Conservation (phyloP, 2,797 vertebrate genomes). For the Crocodylus rhombifer region DNA sequence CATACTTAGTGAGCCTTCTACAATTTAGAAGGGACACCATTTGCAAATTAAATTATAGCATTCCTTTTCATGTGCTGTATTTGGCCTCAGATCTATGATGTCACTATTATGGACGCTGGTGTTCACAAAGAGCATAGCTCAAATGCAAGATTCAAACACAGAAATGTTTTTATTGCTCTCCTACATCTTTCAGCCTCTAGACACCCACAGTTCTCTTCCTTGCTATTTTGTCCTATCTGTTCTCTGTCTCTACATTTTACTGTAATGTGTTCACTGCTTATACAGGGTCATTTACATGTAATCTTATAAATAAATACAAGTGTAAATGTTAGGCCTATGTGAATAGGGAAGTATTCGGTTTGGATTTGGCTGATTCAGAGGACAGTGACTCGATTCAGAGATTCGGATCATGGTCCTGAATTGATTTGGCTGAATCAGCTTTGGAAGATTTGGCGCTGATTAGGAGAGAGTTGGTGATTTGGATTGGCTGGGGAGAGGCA, state of each 20-base stretch:
- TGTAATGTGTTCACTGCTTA: background rate
- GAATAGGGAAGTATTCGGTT: too few relatives aligned
- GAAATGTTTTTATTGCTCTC: background rate
- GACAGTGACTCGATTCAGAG: too few relatives aligned
- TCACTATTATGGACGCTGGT: background rate
- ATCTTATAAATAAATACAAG: background rate
- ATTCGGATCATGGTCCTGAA: too few relatives aligned
- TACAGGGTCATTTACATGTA: background rate
- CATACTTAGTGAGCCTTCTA: background rate
- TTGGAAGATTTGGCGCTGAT: too few relatives aligned
- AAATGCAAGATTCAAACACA: background rate
- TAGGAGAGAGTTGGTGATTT: too few relatives aligned
- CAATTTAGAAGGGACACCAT: conserved; percentile 24
- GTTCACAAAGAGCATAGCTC: background rate
- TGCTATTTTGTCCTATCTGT: background rate
- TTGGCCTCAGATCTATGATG: conserved; percentile 28
- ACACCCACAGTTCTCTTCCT: background rate
- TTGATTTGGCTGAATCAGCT: too few relatives aligned
- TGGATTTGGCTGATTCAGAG: too few relatives aligned
- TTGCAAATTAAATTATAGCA: background rate
- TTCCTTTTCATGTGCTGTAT: background rate
- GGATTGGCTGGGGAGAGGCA: too few relatives aligned
- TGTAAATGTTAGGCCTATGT: too few relatives aligned
- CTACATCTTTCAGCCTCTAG: background rate
- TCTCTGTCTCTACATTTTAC: background rate